phyloP scores from a whole-genome alignment of 1,140 invertebrate species.

The Scylla paramamosain region DNA sequence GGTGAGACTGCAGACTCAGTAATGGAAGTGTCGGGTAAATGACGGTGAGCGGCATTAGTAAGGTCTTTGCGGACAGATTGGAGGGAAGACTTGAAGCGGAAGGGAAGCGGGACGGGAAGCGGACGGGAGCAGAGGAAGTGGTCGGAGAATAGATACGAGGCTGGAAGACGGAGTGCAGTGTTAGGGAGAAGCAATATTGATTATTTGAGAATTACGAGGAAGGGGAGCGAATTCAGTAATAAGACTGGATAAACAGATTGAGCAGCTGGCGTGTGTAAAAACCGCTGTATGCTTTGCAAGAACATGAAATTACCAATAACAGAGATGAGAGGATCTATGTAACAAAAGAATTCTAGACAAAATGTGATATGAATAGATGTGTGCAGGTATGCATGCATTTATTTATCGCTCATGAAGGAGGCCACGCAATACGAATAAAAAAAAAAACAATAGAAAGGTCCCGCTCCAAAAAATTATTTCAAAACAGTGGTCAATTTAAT shows the following conservation, averaged over 20 bases:
- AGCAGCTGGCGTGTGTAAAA: not conserved
- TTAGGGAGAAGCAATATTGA: not conserved
- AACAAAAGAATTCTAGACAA: not conserved
- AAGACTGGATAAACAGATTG: not conserved
- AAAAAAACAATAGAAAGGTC: too few relatives aligned
- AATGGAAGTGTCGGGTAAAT: conserved; percentile 40
- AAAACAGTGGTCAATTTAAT: too few relatives aligned
- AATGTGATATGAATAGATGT: not conserved
- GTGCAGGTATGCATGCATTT: too few relatives aligned
- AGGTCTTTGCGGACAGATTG: not conserved
- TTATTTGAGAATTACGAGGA: not conserved
- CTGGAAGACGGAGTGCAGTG: not conserved
- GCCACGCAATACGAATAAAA: too few relatives aligned
- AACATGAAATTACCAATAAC: too few relatives aligned
- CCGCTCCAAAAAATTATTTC: too few relatives aligned
- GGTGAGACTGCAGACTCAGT: not conserved
- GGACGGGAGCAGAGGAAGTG: not conserved
- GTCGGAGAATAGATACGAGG: not conserved
- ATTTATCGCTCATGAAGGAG: too few relatives aligned
- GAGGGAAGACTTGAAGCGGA: not conserved
- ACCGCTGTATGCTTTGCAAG: too few relatives aligned
- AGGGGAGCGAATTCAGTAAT: not conserved
- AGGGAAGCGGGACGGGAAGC: not conserved
- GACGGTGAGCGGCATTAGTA: not conserved
- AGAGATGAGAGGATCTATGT: not conserved